Conservation (phyloP, 30 jellyfish, hydroid and myxozoan species). For the Aurelia aurita region DNA sequence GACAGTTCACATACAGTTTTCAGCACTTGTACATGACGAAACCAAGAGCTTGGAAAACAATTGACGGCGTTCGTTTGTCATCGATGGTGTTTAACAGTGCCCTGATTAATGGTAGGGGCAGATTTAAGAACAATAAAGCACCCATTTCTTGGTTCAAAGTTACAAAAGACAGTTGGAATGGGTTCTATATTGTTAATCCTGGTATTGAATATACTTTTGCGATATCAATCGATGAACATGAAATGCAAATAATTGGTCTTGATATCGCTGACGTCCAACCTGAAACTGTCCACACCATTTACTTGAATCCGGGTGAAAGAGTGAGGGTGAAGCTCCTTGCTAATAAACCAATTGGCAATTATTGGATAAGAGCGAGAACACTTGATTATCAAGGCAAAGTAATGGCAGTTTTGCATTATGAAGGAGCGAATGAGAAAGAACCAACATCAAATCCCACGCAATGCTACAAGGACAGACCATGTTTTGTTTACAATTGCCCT, state of each 20-base stretch:
- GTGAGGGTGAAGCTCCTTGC: slow-evolving; percentile 62
- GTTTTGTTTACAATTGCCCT: slow-evolving; percentile 86
- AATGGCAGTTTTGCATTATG: slow-evolving; percentile 88
- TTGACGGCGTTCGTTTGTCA: slow-evolving; percentile 47
- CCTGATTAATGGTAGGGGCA: slow-evolving; percentile 70
- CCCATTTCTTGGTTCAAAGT: slow-evolving; percentile 68
- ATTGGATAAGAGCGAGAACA: slow-evolving; percentile 84
- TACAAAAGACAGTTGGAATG: slow-evolving; percentile 46
- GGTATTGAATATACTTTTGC: slow-evolving; percentile 81
- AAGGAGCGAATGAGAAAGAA: slow-evolving; percentile 75
- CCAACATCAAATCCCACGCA: slow-evolving; percentile 58
- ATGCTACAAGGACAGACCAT: slow-evolving; percentile 58
- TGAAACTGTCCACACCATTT: slow-evolving; percentile 55
- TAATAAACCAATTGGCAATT: slow-evolving; percentile 47
- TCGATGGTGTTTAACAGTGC: slow-evolving; percentile 37
- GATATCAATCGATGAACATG: slow-evolving; percentile 76
- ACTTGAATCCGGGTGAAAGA: slow-evolving; percentile 90
- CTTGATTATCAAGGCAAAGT: slow-evolving; percentile 69
- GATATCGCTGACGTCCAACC: slow-evolving; percentile 78
- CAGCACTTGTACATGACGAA: slow-evolving; percentile 21
- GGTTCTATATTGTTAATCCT: slow-evolving; percentile 71
- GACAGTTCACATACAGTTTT: slow-evolving; percentile 19
- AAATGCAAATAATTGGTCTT: slow-evolving; percentile 44
- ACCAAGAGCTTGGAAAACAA: slow-evolving; percentile 31
- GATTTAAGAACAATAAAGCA: slow-evolving; percentile 41